Conservation (phyloP, 1,140 invertebrate genomes). For the Eubasilissa regina region DNA sequence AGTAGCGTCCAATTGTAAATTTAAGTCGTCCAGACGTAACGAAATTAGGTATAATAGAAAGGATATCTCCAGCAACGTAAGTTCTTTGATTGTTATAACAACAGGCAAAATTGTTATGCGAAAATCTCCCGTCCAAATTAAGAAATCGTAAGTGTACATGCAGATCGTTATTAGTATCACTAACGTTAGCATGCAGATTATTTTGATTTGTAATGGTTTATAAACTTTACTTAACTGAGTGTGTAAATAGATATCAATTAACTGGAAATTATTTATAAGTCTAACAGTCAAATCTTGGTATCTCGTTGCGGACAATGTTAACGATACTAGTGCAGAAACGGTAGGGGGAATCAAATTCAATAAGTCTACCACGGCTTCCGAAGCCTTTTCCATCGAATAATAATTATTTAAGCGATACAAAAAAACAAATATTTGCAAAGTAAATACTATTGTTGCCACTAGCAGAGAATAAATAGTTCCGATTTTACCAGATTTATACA, state of each 20-base stretch:
- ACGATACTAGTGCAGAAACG: background rate
- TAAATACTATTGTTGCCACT: background rate
- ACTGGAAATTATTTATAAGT: background rate
- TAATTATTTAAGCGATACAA: background rate
- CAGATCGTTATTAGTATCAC: background rate
- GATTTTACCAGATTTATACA: background rate
- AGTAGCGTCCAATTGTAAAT: background rate
- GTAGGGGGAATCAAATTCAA: background rate
- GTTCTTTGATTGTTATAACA: slow-evolving; percentile 5
- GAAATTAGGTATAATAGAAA: background rate
- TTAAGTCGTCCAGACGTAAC: background rate
- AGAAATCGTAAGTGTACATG: background rate
- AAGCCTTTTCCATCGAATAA: background rate
- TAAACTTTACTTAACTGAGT: background rate
- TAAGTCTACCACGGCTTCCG: slow-evolving; percentile 4
- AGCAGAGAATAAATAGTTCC: background rate
- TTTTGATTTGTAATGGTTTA: background rate
- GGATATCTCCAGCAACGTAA: slow-evolving; percentile 1
- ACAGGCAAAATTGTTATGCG: slow-evolving; percentile 1
- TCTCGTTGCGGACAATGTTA: slow-evolving; percentile 8
- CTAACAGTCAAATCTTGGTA: background rate
- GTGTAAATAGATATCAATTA: background rate
- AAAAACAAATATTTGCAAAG: background rate
- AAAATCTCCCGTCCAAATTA: slow-evolving; percentile 13
- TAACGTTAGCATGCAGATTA: background rate